These are phyloP conservation scores for Acanthosepion esculentum DNA, from an alignment of 2,888 invertebrate species.

Conservation along the genomic window DNA sequence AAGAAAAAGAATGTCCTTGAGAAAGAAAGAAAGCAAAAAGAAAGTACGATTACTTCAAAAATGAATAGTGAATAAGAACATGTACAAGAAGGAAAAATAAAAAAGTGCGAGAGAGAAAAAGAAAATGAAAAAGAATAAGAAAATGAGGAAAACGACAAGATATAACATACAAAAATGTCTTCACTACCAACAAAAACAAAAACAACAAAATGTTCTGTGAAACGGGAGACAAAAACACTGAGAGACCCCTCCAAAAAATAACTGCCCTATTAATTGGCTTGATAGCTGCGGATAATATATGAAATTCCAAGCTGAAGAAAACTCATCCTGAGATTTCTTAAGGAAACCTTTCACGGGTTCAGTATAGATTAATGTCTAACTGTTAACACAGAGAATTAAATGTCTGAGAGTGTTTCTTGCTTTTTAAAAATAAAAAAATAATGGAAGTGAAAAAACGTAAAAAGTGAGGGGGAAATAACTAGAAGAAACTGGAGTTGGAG, in stretches of 20 bases:
- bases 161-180: neutral
- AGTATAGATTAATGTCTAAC: slow-evolving; percentile 18
- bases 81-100: too few relatives aligned
- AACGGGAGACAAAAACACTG: too few relatives aligned
- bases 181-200: too few relatives aligned
- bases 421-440: neutral
- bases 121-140: neutral
- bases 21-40: too few relatives aligned
- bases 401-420: neutral
- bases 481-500: too few relatives aligned
- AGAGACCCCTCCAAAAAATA: neutral
- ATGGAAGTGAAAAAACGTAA: neutral
- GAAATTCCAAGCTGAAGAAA: neutral
- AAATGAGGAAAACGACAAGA: neutral
- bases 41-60: too few relatives aligned
- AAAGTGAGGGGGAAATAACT: neutral
- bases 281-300: neutral
- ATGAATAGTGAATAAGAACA: too few relatives aligned
- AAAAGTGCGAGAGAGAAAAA: too few relatives aligned
- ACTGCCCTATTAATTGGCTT: neutral
- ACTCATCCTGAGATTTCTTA: neutral
- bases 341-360: neutral
- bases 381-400: slow-evolving; percentile 33
- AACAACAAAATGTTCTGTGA: too few relatives aligned
- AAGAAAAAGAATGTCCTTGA: too few relatives aligned